Conservation (phyloP, 2,888 invertebrate genomes). For the Unio pictorum region DNA sequence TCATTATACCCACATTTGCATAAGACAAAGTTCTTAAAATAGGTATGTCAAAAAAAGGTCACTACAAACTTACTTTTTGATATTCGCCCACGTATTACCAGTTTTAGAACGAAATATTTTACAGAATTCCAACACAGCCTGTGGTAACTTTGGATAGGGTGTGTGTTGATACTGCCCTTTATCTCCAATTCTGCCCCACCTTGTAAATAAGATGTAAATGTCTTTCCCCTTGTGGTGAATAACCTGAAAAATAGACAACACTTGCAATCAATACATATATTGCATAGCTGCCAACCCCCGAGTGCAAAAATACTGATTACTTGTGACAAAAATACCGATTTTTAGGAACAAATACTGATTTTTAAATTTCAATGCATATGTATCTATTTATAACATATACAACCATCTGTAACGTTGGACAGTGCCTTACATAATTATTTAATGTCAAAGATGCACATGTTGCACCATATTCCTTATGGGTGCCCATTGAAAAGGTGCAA, state of each 20-base stretch:
- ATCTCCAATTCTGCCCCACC: constrained; percentile 75
- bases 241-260: constrained; percentile 54
- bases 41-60: constrained; percentile 29
- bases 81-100: constrained; percentile 73
- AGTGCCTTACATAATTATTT: too few relatives aligned
- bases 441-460: too few relatives aligned
- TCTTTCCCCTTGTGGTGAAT: constrained; percentile 71
- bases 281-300: too few relatives aligned
- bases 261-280: background rate
- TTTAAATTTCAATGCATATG: too few relatives aligned
- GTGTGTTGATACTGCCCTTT: constrained; percentile 73
- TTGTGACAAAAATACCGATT: too few relatives aligned
- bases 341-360: too few relatives aligned
- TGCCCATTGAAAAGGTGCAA: too few relatives aligned
- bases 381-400: too few relatives aligned
- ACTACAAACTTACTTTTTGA: constrained; percentile 57
- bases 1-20: too few relatives aligned
- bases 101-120: constrained; percentile 74
- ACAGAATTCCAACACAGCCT: constrained; percentile 73
- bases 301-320: too few relatives aligned
- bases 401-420: too few relatives aligned
- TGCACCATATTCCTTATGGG: too few relatives aligned
- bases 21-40: background rate
- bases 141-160: constrained; percentile 70
- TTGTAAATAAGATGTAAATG: constrained; percentile 74